Percentiles rank a stretch among this genome's conserved stretches.
Conservation (phyloP, 37 sponge, comb jelly and placozoan species). For the Hormiphora californensis region DNA sequence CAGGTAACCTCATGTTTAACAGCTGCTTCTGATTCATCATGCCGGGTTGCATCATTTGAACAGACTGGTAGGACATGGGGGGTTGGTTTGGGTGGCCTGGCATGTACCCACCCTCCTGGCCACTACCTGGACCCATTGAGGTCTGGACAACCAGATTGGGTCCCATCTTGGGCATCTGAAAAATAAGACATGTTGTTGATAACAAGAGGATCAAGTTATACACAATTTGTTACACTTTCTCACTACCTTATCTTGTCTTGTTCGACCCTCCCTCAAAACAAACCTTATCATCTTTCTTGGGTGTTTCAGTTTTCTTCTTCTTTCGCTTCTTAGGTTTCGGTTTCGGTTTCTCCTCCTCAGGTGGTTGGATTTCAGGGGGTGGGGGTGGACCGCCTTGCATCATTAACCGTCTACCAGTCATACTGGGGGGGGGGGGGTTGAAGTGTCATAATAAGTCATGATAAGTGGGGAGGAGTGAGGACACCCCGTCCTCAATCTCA, state of each 20-base stretch:
- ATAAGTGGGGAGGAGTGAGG: too few species aligned
- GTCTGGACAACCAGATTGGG: conserved; percentile 50
- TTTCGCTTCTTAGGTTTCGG: conserved; percentile 50
- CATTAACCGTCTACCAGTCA: too few species aligned
- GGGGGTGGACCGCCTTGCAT: too few species aligned
- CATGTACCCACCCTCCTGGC: background rate
- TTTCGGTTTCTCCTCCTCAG: conserved; percentile 52
- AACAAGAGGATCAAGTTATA: too few species aligned
- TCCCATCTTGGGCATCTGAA: conserved; percentile 49
- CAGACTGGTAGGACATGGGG: conserved; percentile 12
- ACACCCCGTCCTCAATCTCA: too few species aligned
- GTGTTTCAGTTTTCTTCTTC: conserved; percentile 52
- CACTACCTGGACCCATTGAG: conserved; percentile 30
- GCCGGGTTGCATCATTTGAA: background rate
- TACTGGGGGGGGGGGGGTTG: too few species aligned
- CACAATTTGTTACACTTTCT: too few species aligned
- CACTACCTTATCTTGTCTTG: too few species aligned
- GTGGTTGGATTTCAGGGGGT: too few species aligned
- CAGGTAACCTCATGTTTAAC: conserved; percentile 53
- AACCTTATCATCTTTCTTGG: conserved; percentile 32
- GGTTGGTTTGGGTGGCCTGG: background rate
- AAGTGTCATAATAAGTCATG: too few species aligned
- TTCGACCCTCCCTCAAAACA: too few species aligned
- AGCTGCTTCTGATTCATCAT: conserved; percentile 42
- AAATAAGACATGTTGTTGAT: too few species aligned